Evolutionary conservation across 1,140 invertebrate genomes (phyloP).

Genomic region (Sitophilus oryzae): DNA sequence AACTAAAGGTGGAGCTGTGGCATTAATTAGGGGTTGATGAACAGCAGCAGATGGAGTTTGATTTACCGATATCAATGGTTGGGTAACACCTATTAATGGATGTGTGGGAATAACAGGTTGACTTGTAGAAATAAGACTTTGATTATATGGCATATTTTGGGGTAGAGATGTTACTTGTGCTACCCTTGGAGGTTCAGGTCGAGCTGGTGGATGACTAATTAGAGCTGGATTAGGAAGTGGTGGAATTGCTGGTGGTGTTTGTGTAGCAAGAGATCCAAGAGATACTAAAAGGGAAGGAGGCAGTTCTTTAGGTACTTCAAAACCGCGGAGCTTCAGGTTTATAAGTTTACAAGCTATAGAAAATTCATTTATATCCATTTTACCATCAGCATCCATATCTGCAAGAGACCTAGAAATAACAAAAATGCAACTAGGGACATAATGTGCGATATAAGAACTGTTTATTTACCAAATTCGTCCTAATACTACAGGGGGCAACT

Average conservation of each 20-base stretch:
- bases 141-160: constrained; percentile 18
- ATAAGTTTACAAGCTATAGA: constrained; percentile 97
- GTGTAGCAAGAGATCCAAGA: constrained; percentile 45
- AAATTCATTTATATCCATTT: constrained; percentile 95
- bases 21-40: constrained; percentile 4
- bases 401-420: constrained; percentile 69
- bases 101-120: constrained; percentile 8
- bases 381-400: constrained; percentile 94
- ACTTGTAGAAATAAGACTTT: constrained; percentile 21
- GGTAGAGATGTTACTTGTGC: constrained; percentile 22
- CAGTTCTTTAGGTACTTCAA: constrained; percentile 80
- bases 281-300: constrained; percentile 70
- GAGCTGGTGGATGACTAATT: constrained; percentile 39
- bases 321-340: constrained; percentile 84
- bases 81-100: constrained; percentile 11
- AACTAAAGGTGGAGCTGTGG: constrained; percentile 15
- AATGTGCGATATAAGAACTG: too few species aligned
- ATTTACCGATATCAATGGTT: constrained; percentile 12
- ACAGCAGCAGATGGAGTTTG: neutral
- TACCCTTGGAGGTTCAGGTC: constrained; percentile 46
- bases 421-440: neutral
- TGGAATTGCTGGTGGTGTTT: constrained; percentile 42
- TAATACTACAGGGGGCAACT: constrained; percentile 78
- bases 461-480: constrained; percentile 93
- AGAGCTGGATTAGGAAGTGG: constrained; percentile 38